Conservation (phyloP, 2,888 invertebrate species). For the Andrena fulva region DNA sequence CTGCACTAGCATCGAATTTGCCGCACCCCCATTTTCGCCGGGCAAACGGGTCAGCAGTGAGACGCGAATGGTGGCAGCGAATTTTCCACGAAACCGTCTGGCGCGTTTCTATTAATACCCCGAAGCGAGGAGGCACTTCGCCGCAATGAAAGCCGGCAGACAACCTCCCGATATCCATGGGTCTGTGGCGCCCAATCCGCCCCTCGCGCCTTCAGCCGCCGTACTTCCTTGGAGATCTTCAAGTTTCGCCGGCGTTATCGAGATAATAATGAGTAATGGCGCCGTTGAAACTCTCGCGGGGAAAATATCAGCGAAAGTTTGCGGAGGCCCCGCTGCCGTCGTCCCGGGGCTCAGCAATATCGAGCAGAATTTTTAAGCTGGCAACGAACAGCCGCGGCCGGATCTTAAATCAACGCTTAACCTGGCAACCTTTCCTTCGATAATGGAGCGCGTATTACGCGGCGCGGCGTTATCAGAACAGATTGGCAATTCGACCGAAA, state of each 20-base stretch:
- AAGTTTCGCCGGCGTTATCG: conserved; percentile 21
- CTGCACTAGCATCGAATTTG: too few relatives aligned
- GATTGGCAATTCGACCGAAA: conserved; percentile 11
- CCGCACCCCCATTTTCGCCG: too few relatives aligned
- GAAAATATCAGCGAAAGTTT: conserved; percentile 47
- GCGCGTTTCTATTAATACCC: conserved; percentile 26
- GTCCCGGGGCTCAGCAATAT: background rate
- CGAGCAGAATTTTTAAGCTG: conserved; percentile 35
- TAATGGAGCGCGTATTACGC: conserved; percentile 13
- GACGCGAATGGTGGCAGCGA: background rate
- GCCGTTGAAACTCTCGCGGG: conserved; percentile 18
- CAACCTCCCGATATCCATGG: conserved; percentile 41
- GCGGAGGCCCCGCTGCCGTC: background rate
- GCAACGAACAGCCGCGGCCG: conserved; percentile 12
- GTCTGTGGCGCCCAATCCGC: background rate
- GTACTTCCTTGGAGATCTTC: background rate
- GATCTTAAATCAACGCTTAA: conserved; percentile 46
- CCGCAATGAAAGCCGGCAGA: background rate
- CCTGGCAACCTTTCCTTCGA: conserved; percentile 22
- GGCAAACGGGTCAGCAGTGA: background rate
- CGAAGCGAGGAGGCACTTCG: background rate
- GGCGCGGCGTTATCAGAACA: background rate
- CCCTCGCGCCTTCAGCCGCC: background rate
- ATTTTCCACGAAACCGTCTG: background rate
- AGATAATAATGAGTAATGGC: conserved; percentile 54